A percentile compares a stretch with the other conserved stretches of the same genome.
Conservation (phyloP, 2,797 vertebrate genomes). For the Pseudomugil tenellus region DNA sequence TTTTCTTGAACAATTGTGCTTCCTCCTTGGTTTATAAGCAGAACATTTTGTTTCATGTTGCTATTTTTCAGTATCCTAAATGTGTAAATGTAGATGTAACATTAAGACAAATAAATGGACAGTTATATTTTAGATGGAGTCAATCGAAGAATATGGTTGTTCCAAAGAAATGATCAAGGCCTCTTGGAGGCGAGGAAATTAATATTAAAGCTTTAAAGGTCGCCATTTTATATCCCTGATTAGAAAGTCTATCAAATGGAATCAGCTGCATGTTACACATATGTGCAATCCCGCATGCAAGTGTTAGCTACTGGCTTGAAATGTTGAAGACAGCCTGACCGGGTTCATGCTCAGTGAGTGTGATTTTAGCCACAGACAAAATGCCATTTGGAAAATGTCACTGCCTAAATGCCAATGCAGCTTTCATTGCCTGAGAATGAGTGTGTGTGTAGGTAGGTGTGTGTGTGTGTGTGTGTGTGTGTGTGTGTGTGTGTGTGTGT, state of each 20-base stretch:
- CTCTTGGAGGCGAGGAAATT: not conserved
- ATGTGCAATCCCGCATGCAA: constrained; percentile 3
- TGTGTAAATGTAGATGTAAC: not conserved
- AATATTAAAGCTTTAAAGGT: not conserved
- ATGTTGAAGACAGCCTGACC: constrained; percentile 44
- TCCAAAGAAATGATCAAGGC: not conserved
- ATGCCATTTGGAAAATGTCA: constrained; percentile 85
- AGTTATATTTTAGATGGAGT: not conserved
- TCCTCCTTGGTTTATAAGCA: not conserved
- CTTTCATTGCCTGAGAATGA: constrained; percentile 20
- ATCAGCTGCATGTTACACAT: not conserved
- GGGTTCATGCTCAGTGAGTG: constrained; percentile 69
- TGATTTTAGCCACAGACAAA: constrained; percentile 76
- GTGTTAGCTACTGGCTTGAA: constrained; percentile 29
- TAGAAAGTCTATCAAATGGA: not conserved
- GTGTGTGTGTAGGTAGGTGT: constrained; percentile 20
- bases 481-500: constrained; percentile 2
- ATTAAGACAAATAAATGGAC: not conserved
- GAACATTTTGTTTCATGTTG: not conserved
- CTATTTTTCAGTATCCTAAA: not conserved
- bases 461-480: constrained; percentile 3
- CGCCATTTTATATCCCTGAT: not conserved
- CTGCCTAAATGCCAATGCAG: constrained; percentile 77
- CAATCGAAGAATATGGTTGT: not conserved
- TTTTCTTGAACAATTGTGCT: not conserved